Base-by-base conservation (phyloP, 2,797 vertebrate genomes). In the Buceros bicornis region DNA sequence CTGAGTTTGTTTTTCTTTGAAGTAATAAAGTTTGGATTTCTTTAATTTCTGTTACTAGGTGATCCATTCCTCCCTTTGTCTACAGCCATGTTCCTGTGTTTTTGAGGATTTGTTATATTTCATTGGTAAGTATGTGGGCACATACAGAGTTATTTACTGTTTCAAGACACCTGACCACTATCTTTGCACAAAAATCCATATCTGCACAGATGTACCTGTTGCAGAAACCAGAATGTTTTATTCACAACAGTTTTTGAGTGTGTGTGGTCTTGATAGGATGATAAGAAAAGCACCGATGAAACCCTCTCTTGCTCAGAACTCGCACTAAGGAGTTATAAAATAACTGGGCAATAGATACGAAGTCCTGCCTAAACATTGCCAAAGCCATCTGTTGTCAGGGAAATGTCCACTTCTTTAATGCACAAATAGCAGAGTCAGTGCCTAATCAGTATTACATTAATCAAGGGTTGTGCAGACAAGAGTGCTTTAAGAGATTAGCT, bases 401-500 rank as follows among this genome's bases (percentile, higher is more conserved):
- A 86, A 79, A 82, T 64, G 43, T 70, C 90, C 82, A 50, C 21
- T n/a, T 78, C 54, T 84, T 65, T 71, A 72, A 57, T 2, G 58
- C 13, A 72, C 70, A 78, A 67, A 89, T 40, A 88, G 71, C 70
- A 85, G 54, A 78, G 50, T 80, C 93, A 93, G 60, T 37, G 50
- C 83, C 93, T 83, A 82, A 88, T 94, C 95, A 93, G 92, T 88
- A 93, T 85, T 95, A 84, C 87, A 88, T 97, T 95, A 93, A 80
- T 77, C 67, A 93, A 37, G 33, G 61, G 24, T 56, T 72, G 40
- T 54, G 57, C 67, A 87, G 93, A 93, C 79, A 82, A 73, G 90
- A 48, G 70, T 35, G 86, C 93, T 96, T 76, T 66, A 80, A 60
- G 66, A 96, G 81, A 94, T 84, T 54, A 95, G 74, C 42, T 22